Conservation (phyloP, 2,888 invertebrate species). For the Portevinia maculata region DNA sequence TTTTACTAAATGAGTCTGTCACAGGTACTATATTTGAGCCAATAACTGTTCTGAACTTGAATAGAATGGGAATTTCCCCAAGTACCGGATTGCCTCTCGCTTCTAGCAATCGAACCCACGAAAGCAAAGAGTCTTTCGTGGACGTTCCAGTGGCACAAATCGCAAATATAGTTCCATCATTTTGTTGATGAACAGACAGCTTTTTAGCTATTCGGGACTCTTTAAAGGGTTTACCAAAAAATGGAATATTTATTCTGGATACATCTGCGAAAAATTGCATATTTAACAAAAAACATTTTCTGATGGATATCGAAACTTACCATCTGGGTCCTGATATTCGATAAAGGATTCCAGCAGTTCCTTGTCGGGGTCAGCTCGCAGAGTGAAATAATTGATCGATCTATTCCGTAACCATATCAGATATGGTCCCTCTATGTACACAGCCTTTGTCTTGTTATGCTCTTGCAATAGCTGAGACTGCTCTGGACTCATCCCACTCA, state of each 20-base stretch:
- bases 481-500: slow-evolving; percentile 91
- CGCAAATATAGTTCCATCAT: slow-evolving; percentile 94
- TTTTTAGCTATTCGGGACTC: slow-evolving; percentile 82
- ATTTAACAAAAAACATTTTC: background rate
- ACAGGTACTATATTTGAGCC: slow-evolving; percentile 68
- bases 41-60: slow-evolving; percentile 88
- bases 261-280: slow-evolving; percentile 85
- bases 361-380: slow-evolving; percentile 88
- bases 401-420: slow-evolving; percentile 90
- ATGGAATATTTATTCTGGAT: slow-evolving; percentile 86
- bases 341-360: slow-evolving; percentile 80
- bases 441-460: slow-evolving; percentile 86
- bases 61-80: slow-evolving; percentile 91
- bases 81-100: slow-evolving; percentile 89
- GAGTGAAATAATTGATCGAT: slow-evolving; percentile 91
- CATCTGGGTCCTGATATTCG: slow-evolving; percentile 86
- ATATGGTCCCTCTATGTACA: slow-evolving; percentile 94
- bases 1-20: slow-evolving; percentile 14
- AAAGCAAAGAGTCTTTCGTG: slow-evolving; percentile 94
- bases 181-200: slow-evolving; percentile 94
- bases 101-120: slow-evolving; percentile 94
- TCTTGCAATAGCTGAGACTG: slow-evolving; percentile 88
- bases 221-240: slow-evolving; percentile 82
- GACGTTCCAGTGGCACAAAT: slow-evolving; percentile 96
- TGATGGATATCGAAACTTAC: slow-evolving; percentile 81